Conservation (phyloP, 2,888 invertebrate species). For the Polietes domitor region DNA sequence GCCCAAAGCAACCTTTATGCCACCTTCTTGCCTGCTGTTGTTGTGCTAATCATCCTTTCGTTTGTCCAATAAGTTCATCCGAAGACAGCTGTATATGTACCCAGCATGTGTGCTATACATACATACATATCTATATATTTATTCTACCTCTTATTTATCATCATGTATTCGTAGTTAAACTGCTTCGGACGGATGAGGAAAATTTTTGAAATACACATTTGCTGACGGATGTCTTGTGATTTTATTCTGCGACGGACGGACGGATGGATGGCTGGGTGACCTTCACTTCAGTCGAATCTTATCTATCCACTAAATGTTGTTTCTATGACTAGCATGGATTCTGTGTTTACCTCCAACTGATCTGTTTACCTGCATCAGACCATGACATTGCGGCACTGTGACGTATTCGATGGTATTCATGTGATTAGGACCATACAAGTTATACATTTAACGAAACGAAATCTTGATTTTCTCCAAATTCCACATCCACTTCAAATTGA, state of each 20-base stretch:
- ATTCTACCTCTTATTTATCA: not conserved
- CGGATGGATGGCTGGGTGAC: not conserved
- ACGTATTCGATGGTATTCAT: too few species aligned
- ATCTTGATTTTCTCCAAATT: too few species aligned
- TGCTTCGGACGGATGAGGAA: not conserved
- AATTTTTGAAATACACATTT: not conserved
- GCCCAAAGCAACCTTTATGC: not conserved
- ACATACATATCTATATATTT: not conserved
- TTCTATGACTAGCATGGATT: too few species aligned
- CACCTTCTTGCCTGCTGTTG: not conserved
- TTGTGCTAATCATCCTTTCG: not conserved
- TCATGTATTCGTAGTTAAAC: not conserved
- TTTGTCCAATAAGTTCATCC: not conserved
- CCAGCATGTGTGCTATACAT: not conserved
- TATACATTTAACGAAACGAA: too few species aligned
- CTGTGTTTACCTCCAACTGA: too few species aligned
- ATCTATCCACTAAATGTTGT: too few species aligned
- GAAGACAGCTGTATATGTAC: not conserved
- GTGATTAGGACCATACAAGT: too few species aligned
- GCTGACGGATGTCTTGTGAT: not conserved
- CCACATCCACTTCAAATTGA: too few species aligned
- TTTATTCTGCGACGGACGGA: not conserved
- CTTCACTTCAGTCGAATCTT: slow-evolving; percentile 3
- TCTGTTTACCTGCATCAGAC: too few species aligned
- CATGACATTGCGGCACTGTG: not conserved